Base-by-base conservation (phyloP, 2,113 vertebrate genomes). In the Lampris incognitus region DNA sequence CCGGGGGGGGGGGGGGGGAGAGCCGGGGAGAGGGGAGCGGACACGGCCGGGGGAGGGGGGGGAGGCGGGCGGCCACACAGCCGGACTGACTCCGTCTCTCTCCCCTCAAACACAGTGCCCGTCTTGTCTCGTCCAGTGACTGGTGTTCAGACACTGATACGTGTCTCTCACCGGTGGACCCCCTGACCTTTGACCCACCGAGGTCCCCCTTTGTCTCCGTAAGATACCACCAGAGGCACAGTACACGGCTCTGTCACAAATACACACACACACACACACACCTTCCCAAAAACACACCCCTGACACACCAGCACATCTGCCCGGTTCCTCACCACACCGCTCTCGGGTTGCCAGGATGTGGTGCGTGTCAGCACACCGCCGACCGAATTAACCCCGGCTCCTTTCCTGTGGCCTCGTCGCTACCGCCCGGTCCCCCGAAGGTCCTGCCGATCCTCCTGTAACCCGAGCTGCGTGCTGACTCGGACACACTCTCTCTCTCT, bases 121-220 rank as follows among this genome's bases (percentile, higher is more conserved):
- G 24, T 68, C 77, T 84, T 84, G 77, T 90, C 85, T 81, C 42
- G 36, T 9, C 24, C 51, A 4, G 2, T 39, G 8, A 70, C 42
- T 4, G 4, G 39, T 38, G 63, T 81, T 79, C 79, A 38, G 44
- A 42, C 66, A 63, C 59, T 50, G 79, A 87, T 67, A 68, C 41
- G 41, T 8, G 10, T 85, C 89, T 85, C 57, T 91, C 86, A 71
- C 75, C 86, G 13, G 38, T 0, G 8, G 56, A 62, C 77, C 68
- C 77, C 68, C 71, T 76, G 74, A 82, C 86, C 87, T 73, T 11
- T 79, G 87, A 86, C 88, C 88, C 79, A 55, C 10, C 7, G 48
- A 65, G 68, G 71, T 69, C 57, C 6, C 62, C 55, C 72, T 51
- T 69, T 55, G 72, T 78, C 52, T 41, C 60, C 46, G 60, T 63